phyloP scores from a whole-genome alignment of 1,140 invertebrate genomes.

The Telenomus remus region DNA sequence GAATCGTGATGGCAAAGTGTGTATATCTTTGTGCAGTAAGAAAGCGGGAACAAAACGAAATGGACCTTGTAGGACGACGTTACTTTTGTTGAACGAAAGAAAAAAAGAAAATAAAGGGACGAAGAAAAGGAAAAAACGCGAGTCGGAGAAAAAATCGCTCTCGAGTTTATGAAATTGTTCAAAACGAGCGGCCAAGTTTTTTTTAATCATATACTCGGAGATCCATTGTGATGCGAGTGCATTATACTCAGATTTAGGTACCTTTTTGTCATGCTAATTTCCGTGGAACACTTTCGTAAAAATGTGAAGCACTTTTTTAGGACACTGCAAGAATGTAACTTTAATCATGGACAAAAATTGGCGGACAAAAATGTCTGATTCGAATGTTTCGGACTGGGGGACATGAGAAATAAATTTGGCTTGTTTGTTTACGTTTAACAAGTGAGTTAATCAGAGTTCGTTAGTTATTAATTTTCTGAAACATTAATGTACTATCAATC shows the following conservation, averaged over 20 bases:
- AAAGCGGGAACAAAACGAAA: too few species aligned
- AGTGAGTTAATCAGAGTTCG: too few species aligned
- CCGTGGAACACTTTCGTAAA: background rate
- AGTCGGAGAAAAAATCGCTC: background rate
- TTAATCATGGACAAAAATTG: too few species aligned
- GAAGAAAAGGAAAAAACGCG: background rate
- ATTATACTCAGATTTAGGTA: background rate
- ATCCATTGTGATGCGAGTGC: background rate
- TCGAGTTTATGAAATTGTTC: too few species aligned
- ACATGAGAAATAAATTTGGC: background rate
- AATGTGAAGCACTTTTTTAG: background rate
- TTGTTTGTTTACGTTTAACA: too few species aligned
- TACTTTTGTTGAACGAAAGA: background rate
- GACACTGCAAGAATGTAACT: too few species aligned
- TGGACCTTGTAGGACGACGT: constrained; percentile 1
- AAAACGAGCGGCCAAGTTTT: background rate
- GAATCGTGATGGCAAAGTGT: constrained; percentile 12
- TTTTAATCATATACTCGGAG: background rate
- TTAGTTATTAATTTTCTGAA: constrained; percentile 13
- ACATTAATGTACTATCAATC: constrained; percentile 24
- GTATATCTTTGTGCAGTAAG: constrained; percentile 3
- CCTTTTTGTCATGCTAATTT: constrained; percentile 43
- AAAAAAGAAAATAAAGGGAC: background rate
- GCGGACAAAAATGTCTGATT: too few species aligned
- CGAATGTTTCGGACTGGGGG: too few species aligned